Evolutionary conservation across 2,113 vertebrate species (phyloP), one percentile per base, ranked within the genome.

Genomic region (Marmota flaviventris): DNA sequence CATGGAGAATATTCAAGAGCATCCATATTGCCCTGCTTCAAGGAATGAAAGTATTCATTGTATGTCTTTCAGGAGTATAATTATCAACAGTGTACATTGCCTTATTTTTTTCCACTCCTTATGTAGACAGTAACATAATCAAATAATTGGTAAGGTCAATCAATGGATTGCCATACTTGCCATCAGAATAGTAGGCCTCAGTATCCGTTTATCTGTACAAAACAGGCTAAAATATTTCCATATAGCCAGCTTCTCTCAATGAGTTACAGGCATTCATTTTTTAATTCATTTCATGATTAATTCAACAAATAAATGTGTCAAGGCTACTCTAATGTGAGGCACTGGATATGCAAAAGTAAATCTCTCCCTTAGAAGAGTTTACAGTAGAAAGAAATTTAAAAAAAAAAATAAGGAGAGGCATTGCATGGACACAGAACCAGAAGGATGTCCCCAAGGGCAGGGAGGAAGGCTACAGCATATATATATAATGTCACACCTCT

Each of bases 401-500:
- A 72, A 53, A 51, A 56, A 72, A 39, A 67, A 8, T 17, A 37
- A 63, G 18, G 14, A 81, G 32, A 4, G 39, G 12, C 34, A 34
- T 45, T 51, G 2, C 39, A 56, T 3, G 3, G 37, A 90, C 29
- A 56, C 34, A 45, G 75, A 27, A 39, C 8, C 73, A 67, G 39
- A 61, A 75, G 12, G 63, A 2, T 0, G 2, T 14, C 39, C 67
- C 45, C 2, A 0, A 7, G n/a, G 48, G 39, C 27, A 29, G 2
- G 12, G 18, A 51, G 8, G 32, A 48, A 3, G 58, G 5, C 27
- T 24, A 20, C 7, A 18, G 20, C 45, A 8, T 13, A 29, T 34
- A 42, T 42, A 45, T 45, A 45, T 45, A 45, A 12, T 65, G 11
- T 48, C 22, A 37, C 12, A 48, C 1, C 16, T 85, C 56, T 56